Conservation (phyloP, 2,888 invertebrate species). For the Cephus sareptanus region DNA sequence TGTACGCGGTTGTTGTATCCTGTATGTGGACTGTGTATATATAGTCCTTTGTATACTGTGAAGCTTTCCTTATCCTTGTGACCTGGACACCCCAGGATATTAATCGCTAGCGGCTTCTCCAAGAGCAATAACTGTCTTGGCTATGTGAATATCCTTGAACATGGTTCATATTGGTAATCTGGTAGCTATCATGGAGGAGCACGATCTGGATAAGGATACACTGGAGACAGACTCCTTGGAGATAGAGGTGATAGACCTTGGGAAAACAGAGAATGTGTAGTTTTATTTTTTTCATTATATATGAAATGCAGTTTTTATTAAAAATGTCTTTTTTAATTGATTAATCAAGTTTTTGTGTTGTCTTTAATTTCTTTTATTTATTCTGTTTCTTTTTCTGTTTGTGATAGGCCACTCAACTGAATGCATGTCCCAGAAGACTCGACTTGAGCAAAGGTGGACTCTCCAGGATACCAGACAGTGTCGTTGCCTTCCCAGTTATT, state of each 20-base stretch:
- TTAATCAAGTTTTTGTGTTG: neutral
- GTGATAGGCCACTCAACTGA: conserved; percentile 46
- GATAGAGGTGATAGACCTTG: conserved; percentile 51
- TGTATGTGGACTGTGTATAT: neutral
- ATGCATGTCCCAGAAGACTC: conserved; percentile 54
- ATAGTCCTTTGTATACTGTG: neutral
- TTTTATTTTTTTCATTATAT: neutral
- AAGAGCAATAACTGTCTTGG: neutral
- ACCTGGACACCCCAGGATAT: neutral
- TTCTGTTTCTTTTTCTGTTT: conserved; percentile 26
- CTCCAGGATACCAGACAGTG: conserved; percentile 61
- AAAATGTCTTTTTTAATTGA: neutral
- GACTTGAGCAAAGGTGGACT: conserved; percentile 63
- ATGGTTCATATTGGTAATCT: conserved; percentile 49
- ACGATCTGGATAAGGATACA: conserved; percentile 48
- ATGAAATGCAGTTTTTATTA: neutral
- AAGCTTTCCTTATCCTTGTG: neutral
- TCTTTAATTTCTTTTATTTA: neutral
- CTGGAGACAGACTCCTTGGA: conserved; percentile 61
- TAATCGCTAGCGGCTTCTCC: neutral
- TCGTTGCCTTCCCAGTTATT: conserved; percentile 56
- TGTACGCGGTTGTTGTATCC: neutral
- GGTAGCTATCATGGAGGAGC: conserved; percentile 55
- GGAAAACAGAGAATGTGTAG: neutral
- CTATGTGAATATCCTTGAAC: conserved; percentile 29